Evolutionary conservation across 2,888 invertebrate species (phyloP), one percentile per base, ranked within the genome.

Genomic region (Nudaria mundana): DNA sequence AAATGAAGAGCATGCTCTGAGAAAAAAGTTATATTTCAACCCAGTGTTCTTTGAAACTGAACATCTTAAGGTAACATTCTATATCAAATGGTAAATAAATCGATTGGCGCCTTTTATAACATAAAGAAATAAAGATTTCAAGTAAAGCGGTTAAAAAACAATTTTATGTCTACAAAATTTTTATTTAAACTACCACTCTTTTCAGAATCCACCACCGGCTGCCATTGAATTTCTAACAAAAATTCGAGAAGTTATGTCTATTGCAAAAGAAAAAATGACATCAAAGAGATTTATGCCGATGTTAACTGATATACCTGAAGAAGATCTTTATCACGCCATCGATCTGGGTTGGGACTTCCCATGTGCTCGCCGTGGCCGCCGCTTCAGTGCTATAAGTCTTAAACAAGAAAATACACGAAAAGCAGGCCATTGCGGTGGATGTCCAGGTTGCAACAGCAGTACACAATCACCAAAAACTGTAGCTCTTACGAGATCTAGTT

Each of bases 21-120:
- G 96, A 42, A 92, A 93, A 59, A 96, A 96, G 66, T 83, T 97
- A 3, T 96, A 96, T 71, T 97, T 97, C 66, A 97, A 96, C 80
- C 96, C 96, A 0, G 95, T 96, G 1, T 97, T 96, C 75, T 96
- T 97, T 66, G 97, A 97, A 75, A 93, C 94, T 1, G 95, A 96
- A 69, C 84, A 95, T 47, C 82, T 97, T 35, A 90, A 94, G 91
- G 96, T 96, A 89, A 88, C 37, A 28, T 10, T 6, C 3, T 5
- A 22, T 5, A 18, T n/a, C n/a, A n/a, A n/a, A n/a, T n/a, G n/a
- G n/a, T n/a, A n/a, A n/a, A n/a, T n/a, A n/a, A n/a, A n/a, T n/a
- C n/a, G n/a, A n/a, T n/a, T n/a, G n/a, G n/a, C n/a, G n/a, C 6
- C 20, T 20, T 20, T 20, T 20, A 5, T 5, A 5, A 7, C 8